These are phyloP conservation scores for Salminus brasiliensis DNA, from an alignment of 2,113 vertebrate genomes.

Conservation along the genomic window DNA sequence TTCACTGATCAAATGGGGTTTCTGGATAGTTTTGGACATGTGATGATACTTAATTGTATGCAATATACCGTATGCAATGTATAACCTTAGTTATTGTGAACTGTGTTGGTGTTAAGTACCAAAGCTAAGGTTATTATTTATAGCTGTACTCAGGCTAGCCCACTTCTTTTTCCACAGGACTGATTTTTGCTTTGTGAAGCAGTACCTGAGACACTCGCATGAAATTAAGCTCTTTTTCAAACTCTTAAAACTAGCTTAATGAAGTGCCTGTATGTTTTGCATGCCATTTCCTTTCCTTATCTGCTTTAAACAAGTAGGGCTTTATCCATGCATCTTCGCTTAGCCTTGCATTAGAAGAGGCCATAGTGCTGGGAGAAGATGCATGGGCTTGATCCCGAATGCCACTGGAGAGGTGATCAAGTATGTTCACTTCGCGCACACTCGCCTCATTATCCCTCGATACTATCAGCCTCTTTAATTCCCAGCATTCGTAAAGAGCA, in stretches of 20 bases:
- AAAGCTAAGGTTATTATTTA: no score
- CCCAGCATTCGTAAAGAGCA: constrained; percentile 96
- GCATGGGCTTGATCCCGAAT: constrained; percentile 69
- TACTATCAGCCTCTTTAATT: constrained; percentile 92
- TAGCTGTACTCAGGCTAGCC: no score
- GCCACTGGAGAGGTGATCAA: constrained; percentile 81
- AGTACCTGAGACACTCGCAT: neutral
- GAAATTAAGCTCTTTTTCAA: constrained; percentile 11
- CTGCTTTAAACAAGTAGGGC: constrained; percentile 38
- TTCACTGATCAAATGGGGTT: no score
- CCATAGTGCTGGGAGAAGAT: constrained; percentile 65
- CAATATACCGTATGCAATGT: no score
- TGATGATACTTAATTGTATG: no score
- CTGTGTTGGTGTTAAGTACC: neutral
- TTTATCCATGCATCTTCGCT: constrained; percentile 40
- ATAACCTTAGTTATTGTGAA: neutral
- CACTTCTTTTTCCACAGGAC: no score
- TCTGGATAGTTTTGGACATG: no score
- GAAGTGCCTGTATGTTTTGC: constrained; percentile 29
- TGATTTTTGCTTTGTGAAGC: neutral
- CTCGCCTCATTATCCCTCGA: constrained; percentile 88
- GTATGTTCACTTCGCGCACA: constrained; percentile 80
- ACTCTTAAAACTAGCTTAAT: constrained; percentile 26
- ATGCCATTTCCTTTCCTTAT: constrained; percentile 32
- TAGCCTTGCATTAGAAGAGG: constrained; percentile 39